Evolutionary conservation across 2,888 invertebrate genomes (phyloP).

Genomic region (Drosophila mettleri): DNA sequence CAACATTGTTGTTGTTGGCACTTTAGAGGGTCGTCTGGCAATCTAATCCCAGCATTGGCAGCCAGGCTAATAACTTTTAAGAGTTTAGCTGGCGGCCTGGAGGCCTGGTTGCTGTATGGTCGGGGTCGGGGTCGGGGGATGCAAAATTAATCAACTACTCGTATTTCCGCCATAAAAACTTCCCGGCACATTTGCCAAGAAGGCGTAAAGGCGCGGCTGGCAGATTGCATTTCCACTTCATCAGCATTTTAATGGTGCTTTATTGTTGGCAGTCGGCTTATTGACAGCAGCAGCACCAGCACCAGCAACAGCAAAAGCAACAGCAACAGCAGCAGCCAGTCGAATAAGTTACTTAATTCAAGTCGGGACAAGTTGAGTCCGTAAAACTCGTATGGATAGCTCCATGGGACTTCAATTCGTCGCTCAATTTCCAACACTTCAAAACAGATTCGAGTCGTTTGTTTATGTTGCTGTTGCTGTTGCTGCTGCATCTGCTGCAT

Average conservation of each 20-base stretch:
- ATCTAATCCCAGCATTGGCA: constrained; percentile 32
- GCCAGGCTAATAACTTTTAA: constrained; percentile 46
- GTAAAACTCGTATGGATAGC: constrained; percentile 16
- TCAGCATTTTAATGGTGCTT: constrained; percentile 63
- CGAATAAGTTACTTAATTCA: constrained; percentile 39
- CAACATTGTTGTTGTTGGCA: constrained; percentile 26
- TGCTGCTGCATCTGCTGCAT: constrained; percentile 16
- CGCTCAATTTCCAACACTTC: constrained; percentile 34
- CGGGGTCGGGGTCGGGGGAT: constrained; percentile 12
- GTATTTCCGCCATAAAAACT: constrained; percentile 59
- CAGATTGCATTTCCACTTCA: constrained; percentile 68
- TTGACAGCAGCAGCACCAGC: constrained; percentile 36
- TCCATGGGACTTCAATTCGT: constrained; percentile 37
- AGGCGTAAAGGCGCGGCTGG: constrained; percentile 22
- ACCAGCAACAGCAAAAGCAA: constrained; percentile 19
- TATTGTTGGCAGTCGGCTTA: constrained; percentile 48
- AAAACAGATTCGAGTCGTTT: constrained; percentile 24
- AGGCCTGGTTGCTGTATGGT: no score
- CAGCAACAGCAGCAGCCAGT: constrained; percentile 22
- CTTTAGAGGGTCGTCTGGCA: constrained; percentile 28
- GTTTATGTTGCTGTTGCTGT: constrained; percentile 9
- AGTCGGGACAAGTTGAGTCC: constrained; percentile 32
- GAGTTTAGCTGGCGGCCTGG: constrained; percentile 16
- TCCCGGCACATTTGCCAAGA: constrained; percentile 42
- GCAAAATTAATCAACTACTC: constrained; percentile 63